These are phyloP conservation scores for Anser brachyrhynchus DNA, from an alignment of 2,113 vertebrate genomes.

Conservation along the genomic window DNA sequence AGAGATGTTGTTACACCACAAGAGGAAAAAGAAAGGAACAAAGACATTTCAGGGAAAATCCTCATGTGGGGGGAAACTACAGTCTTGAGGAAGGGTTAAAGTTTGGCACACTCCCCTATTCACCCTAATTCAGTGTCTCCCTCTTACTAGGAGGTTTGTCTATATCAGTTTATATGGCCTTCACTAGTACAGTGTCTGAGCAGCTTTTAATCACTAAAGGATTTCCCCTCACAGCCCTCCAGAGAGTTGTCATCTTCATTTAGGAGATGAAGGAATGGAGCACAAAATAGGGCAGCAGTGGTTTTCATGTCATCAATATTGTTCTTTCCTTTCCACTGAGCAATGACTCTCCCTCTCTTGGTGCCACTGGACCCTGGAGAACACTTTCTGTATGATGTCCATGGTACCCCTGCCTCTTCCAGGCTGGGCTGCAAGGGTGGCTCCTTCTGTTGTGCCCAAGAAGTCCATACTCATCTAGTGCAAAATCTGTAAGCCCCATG, in stretches of 20 bases:
- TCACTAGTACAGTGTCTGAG: neutral
- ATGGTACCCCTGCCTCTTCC: rapidly evolving
- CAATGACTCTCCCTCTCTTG: rapidly evolving
- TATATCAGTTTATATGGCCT: neutral
- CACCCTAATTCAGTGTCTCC: neutral
- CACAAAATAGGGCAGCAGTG: rapidly evolving
- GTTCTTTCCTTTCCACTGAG: neutral
- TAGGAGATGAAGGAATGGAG: neutral
- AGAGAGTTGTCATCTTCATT: neutral
- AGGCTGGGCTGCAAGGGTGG: neutral
- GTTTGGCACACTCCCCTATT: neutral
- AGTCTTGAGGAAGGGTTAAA: neutral
- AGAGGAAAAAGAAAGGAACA: neutral
- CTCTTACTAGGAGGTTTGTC: neutral
- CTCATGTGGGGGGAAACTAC: neutral
- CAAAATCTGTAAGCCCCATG: neutral
- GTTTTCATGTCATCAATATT: neutral
- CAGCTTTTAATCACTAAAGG: neutral
- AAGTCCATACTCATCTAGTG: neutral
- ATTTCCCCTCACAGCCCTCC: neutral
- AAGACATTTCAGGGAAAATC: neutral
- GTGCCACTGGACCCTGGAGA: neutral
- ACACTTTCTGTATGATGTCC: rapidly evolving
- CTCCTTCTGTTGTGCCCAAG: neutral
- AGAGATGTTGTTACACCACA: neutral